A percentile compares a stretch with the other conserved stretches of the same genome.
These are phyloP conservation scores for Volucella zonaria DNA, from an alignment of 2,888 invertebrate species.

Conservation along the genomic window DNA sequence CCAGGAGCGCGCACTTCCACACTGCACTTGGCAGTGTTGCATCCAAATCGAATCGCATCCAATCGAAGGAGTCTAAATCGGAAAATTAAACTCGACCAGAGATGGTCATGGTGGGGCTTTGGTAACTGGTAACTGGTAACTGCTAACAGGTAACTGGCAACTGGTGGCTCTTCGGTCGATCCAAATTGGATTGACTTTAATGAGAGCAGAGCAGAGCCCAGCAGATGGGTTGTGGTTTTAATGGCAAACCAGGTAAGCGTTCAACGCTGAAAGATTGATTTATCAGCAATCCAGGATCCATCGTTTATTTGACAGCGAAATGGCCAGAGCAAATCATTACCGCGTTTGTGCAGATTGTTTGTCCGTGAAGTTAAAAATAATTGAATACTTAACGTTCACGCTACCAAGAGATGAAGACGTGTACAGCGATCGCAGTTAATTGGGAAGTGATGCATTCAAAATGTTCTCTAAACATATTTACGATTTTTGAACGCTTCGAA, in stretches of 20 bases:
- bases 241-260: conserved; percentile 1
- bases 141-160: too few species aligned
- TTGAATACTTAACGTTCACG: conserved; percentile 53
- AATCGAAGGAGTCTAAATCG: conserved; percentile 64
- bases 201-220: conserved; percentile 23
- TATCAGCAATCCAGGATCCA: conserved; percentile 50
- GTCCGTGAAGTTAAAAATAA: conserved; percentile 37
- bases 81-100: conserved; percentile 62
- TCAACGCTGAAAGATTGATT: conserved; percentile 50
- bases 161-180: conserved; percentile 28
- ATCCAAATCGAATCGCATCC: conserved; percentile 39
- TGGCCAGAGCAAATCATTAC: conserved; percentile 35
- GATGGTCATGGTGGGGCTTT: conserved; percentile 11
- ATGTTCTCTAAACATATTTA: too few species aligned
- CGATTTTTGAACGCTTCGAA: too few species aligned
- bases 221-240: conserved; percentile 31
- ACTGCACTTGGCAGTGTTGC: conserved; percentile 15
- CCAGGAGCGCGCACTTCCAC: conserved; percentile 57
- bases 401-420: conserved; percentile 16
- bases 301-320: conserved; percentile 67
- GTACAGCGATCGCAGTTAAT: too few species aligned
- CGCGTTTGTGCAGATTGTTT: conserved; percentile 34
- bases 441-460: too few species aligned
- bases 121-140: too few species aligned
- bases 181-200: conserved; percentile 66